Percentiles rank a stretch among this genome's conserved stretches.
These are phyloP conservation scores for Abramis brama DNA, from an alignment of 2,113 vertebrate species.

Conservation along the genomic window DNA sequence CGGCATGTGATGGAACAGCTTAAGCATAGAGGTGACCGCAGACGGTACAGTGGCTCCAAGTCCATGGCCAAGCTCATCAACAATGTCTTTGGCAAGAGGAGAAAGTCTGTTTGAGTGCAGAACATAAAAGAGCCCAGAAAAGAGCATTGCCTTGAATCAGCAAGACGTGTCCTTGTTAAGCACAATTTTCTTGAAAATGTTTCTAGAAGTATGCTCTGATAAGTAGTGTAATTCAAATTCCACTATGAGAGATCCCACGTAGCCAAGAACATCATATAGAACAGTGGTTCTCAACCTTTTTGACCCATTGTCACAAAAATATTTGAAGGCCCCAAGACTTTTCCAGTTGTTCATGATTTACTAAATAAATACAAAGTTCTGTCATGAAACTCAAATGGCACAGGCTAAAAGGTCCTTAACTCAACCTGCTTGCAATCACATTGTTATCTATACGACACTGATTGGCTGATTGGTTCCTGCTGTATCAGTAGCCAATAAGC, in stretches of 20 bases:
- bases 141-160: not conserved
- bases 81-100: conserved; percentile 80
- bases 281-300: not conserved
- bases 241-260: not conserved
- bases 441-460: too few relatives aligned
- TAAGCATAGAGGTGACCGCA: conserved; percentile 70
- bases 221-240: not conserved
- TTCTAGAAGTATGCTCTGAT: not conserved
- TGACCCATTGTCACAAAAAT: not conserved
- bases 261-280: conserved; percentile 1
- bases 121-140: not conserved
- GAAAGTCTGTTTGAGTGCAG: conserved; percentile 75
- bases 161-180: not conserved
- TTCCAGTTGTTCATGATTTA: not conserved
- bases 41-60: conserved; percentile 78
- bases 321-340: not conserved
- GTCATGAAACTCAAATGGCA: too few relatives aligned
- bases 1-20: conserved; percentile 74
- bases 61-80: conserved; percentile 81
- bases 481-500: too few relatives aligned
- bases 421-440: too few relatives aligned
- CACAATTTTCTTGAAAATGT: not conserved
- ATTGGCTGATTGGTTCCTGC: too few relatives aligned
- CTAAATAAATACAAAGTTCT: too few relatives aligned
- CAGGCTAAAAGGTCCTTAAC: too few relatives aligned